Evolutionary conservation across 2,888 invertebrate species (phyloP), one percentile per base, ranked within the genome.

Genomic region (Clivina fossor): DNA sequence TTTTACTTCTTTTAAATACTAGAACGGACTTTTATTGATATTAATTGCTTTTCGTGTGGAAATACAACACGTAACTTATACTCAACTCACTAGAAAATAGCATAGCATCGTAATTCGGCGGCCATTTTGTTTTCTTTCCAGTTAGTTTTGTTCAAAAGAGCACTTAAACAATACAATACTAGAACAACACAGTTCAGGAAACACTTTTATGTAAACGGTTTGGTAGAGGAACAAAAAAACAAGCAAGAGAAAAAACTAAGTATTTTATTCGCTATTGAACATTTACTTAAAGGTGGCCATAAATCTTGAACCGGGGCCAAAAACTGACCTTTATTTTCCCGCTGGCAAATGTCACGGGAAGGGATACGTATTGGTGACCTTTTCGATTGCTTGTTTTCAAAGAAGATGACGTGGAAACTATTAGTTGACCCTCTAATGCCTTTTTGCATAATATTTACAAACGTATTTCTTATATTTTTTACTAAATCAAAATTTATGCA

Each of bases 11-110:
- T 53, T 53, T 64, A 63, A 65, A 65, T 65, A 61, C 57, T 65
- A 62, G 51, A 62, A 35, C 35, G 58, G 64, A 65, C 64, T 61
- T 65, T 64, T 63, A 66, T 64, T 66, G 65, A 63, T 64, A 66
- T 65, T 65, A 66, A 65, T 66, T 61, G 65, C 57, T 30, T n/a
- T 53, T 44, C 53, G 53, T 51, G 51, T 44, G 44, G 44, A 53
- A 53, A 53, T 53, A 53, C 44, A 53, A 44, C 44, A n/a, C n/a
- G n/a, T n/a, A n/a, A n/a, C n/a, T n/a, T n/a, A n/a, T n/a, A n/a
- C n/a, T n/a, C n/a, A n/a, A n/a, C n/a, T n/a, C n/a, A n/a, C n/a
- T n/a, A n/a, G n/a, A n/a, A n/a, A n/a, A n/a, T n/a, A n/a, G n/a
- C n/a, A n/a, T n/a, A n/a, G n/a, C n/a, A n/a, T 35, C 53, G 44